phyloP scores from a whole-genome alignment of 2,888 invertebrate genomes.

The Cosmopolites sordidus region DNA sequence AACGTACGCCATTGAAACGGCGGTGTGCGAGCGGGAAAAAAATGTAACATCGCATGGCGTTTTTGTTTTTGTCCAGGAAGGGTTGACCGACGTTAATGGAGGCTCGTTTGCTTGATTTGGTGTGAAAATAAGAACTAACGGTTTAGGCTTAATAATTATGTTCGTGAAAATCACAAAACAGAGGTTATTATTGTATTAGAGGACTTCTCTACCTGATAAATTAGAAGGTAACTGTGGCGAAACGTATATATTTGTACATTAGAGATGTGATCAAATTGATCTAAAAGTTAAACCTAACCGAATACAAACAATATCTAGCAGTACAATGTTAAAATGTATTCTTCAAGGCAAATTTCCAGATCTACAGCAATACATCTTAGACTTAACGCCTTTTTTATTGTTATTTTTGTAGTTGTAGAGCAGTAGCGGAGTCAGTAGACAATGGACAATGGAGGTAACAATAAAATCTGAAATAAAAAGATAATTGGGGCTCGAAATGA shows the following conservation, averaged over 20 bases:
- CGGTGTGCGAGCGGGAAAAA: not conserved
- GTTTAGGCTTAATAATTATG: not conserved
- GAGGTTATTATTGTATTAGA: not conserved
- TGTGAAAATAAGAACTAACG: constrained; percentile 17
- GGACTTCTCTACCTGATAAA: not conserved
- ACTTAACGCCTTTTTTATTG: not conserved
- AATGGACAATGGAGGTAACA: too few relatives aligned
- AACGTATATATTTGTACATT: not conserved
- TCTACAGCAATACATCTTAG: too few relatives aligned
- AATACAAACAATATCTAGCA: too few relatives aligned
- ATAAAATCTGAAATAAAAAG: too few relatives aligned
- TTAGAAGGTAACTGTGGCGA: not conserved
- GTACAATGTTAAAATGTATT: too few relatives aligned
- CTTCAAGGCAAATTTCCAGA: too few relatives aligned
- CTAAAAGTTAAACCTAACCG: too few relatives aligned
- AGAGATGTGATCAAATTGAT: not conserved
- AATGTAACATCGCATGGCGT: not conserved
- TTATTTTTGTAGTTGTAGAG: not conserved
- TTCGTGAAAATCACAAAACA: not conserved
- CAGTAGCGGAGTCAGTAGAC: not conserved
- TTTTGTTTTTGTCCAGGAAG: constrained; percentile 12
- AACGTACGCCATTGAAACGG: constrained; percentile 8
- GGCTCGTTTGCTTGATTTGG: constrained; percentile 18
- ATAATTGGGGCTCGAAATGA: too few relatives aligned
- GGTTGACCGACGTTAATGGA: constrained; percentile 13